Conservation (phyloP, 2,113 vertebrate genomes). For the Amazona vittata region DNA sequence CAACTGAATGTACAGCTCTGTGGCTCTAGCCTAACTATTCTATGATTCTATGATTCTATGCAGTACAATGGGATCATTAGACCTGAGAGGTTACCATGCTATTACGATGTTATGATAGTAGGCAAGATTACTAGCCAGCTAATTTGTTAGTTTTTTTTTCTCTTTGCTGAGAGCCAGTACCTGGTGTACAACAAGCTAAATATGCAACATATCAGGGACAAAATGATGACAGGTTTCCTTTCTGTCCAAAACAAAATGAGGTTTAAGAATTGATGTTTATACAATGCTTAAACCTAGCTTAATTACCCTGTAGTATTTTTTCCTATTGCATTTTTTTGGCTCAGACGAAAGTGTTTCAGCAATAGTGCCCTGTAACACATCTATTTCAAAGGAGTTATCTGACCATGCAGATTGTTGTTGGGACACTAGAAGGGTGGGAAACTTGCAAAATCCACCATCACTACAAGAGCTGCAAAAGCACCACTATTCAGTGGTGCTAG, state of each 20-base stretch:
- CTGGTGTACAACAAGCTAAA: not conserved
- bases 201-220: not conserved
- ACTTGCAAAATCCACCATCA: not conserved
- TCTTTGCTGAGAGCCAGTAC: not conserved
- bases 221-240: not conserved
- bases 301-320: not conserved
- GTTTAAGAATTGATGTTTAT: not conserved
- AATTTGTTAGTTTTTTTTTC: not conserved
- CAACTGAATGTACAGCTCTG: not conserved
- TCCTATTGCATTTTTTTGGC: not conserved
- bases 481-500: not conserved
- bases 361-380: not conserved
- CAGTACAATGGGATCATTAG: not conserved
- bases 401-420: not conserved
- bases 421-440: not conserved
- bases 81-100: not conserved
- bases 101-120: not conserved
- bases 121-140: not conserved
- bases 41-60: not conserved
- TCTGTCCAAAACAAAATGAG: not conserved
- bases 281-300: not conserved
- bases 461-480: not conserved
- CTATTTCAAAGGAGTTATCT: not conserved
- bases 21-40: not conserved
- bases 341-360: not conserved